Evolutionary conservation across 2,113 vertebrate genomes (phyloP), one percentile per base, ranked within the genome.

Genomic region (Dermatemys mawii): DNA sequence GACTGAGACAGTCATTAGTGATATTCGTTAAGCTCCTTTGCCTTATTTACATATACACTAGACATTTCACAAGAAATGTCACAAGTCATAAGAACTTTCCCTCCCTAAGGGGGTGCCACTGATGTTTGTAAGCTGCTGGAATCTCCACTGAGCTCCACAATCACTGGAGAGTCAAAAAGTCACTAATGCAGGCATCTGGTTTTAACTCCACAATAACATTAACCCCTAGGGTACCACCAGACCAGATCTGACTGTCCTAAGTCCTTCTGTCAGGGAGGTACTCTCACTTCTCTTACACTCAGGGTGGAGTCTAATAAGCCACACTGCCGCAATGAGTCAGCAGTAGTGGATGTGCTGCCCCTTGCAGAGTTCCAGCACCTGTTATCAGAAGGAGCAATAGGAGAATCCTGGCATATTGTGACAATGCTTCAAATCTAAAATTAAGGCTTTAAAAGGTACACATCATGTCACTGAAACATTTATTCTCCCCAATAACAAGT

Each of bases 61-160:
- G 14, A 84, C 26, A 51, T 13, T 19, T 3, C 38, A 86, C 41
- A n/a, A n/a, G n/a, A n/a, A n/a, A n/a, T n/a, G n/a, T n/a, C n/a
- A n/a, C n/a, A n/a, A n/a, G n/a, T n/a, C n/a, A 27, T 48, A 86
- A 3, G 7, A 97, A 54, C 22, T 92, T 90, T 93, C 55, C 13
- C 55, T 96, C 83, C 89, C 70, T 22, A 41, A 49, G 29, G n/a
- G 80, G 86, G 91, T 93, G 80, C 91, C 87, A 94, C 75, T 94
- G n/a, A 82, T 81, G n/a, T 41, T 44, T 73, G 70, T 70, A n/a
- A 81, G n/a, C 6, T 86, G 53, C 24, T 22, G 51, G 1, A 81
- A n/a, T 41, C 90, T 81, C 21, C 26, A 46, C n/a, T 0, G 1
- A 90, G 16, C 8, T 83, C 41, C 73, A 86, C 24, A 41, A 35